Percentiles rank a stretch among this genome's conserved stretches.
These are phyloP conservation scores for Pao palembangensis DNA, from an alignment of 2,113 vertebrate genomes.

Conservation along the genomic window DNA sequence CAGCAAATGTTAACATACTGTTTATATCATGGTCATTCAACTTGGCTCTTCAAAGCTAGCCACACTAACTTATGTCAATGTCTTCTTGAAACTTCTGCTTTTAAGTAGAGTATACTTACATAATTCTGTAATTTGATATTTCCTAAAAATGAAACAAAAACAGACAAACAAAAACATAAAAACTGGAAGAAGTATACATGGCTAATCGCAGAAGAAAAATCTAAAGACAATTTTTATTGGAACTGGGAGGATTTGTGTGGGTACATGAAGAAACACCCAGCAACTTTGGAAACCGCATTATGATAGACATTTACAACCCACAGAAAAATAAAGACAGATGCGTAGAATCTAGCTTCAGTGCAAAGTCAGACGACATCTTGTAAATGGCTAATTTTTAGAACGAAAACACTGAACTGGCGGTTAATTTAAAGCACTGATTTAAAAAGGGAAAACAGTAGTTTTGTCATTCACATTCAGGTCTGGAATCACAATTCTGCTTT, in stretches of 20 bases:
- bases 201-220: constrained; percentile 52
- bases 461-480: constrained; percentile 1
- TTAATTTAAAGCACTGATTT: too few relatives aligned
- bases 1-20: constrained; percentile 29
- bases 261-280: constrained; percentile 57
- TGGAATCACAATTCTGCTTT: constrained; percentile 1
- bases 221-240: constrained; percentile 46
- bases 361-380: constrained; percentile 41
- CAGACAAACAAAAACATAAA: constrained; percentile 10
- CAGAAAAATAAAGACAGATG: constrained; percentile 73
- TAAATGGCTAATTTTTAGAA: constrained; percentile 58
- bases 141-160: constrained; percentile 1
- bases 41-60: not conserved
- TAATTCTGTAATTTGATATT: constrained; percentile 26
- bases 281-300: constrained; percentile 50
- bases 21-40: constrained; percentile 32
- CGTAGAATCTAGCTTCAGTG: constrained; percentile 61
- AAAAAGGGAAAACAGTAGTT: constrained; percentile 21
- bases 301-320: constrained; percentile 67
- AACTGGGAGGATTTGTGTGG: constrained; percentile 57
- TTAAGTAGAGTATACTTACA: too few relatives aligned
- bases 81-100: too few relatives aligned
- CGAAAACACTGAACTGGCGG: constrained; percentile 28
- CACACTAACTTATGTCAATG: too few relatives aligned
- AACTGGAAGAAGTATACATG: constrained; percentile 46